A percentile compares a stretch with the other conserved stretches of the same genome.
Evolutionary conservation across 2,888 invertebrate species (phyloP).

Genomic region (Globia sparganii): DNA sequence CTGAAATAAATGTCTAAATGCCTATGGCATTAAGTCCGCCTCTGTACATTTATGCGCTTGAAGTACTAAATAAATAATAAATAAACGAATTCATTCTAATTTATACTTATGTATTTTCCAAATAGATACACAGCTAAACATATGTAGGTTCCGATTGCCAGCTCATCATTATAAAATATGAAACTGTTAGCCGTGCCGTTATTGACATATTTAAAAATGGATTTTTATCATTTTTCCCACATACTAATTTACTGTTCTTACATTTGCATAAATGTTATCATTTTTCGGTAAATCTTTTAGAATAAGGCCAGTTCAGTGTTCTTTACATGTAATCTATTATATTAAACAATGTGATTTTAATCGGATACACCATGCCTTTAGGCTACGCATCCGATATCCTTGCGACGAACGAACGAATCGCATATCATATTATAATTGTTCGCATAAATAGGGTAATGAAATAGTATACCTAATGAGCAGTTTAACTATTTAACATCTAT

Average conservation of each 20-base stretch:
- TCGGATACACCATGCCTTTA: conserved; percentile 56
- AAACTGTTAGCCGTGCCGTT: background rate
- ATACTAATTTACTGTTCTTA: background rate
- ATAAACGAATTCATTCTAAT: background rate
- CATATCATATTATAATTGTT: conserved; percentile 61
- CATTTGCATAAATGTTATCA: background rate
- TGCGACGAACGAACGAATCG: conserved; percentile 55
- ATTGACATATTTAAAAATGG: background rate
- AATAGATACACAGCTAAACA: background rate
- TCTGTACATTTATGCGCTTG: too few species aligned
- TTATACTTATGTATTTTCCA: background rate
- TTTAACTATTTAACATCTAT: background rate
- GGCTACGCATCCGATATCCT: conserved; percentile 62
- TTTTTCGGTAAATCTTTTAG: background rate
- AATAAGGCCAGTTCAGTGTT: background rate
- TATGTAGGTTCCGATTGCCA: background rate
- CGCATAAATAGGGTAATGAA: conserved; percentile 33
- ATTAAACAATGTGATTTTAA: conserved; percentile 29
- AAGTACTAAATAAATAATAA: too few species aligned
- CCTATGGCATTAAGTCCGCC: too few species aligned
- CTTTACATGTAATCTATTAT: conserved; percentile 14
- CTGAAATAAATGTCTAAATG: too few species aligned
- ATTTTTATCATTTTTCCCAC: background rate
- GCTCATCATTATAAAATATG: background rate
- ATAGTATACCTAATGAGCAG: conserved; percentile 1